Percentiles rank a stretch among this genome's conserved stretches.
Evolutionary conservation across 2,113 vertebrate genomes (phyloP).

Genomic region (Notechis scutatus): DNA sequence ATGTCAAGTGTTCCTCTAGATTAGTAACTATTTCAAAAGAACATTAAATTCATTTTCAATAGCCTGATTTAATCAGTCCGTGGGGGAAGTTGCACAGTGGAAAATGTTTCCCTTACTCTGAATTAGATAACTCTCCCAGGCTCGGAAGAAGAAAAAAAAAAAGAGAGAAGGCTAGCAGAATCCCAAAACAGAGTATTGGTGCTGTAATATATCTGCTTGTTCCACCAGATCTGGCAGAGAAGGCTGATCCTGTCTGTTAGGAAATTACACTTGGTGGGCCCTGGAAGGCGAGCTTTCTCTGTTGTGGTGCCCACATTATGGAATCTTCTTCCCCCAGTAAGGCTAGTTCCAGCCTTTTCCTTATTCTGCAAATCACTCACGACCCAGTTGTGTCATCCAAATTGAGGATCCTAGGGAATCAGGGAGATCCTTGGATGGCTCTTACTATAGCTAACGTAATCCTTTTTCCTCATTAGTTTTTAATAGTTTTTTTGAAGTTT

Average conservation of each 20-base stretch:
- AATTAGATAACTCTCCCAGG: not conserved
- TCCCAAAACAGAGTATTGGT: not conserved
- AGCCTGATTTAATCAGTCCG: not conserved
- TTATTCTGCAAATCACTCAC: too few species aligned
- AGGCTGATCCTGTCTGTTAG: too few species aligned
- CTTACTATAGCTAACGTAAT: not conserved
- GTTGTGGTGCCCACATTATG: too few species aligned
- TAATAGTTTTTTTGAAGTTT: not conserved
- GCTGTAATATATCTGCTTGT: too few species aligned
- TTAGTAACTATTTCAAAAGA: not conserved
- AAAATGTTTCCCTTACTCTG: not conserved
- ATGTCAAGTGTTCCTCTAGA: not conserved
- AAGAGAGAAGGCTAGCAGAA: not conserved
- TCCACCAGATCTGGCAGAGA: too few species aligned
- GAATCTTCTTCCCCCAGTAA: too few species aligned
- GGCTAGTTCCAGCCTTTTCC: too few species aligned
- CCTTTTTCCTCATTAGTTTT: not conserved
- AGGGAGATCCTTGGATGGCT: too few species aligned
- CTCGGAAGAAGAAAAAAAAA: not conserved
- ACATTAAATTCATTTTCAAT: not conserved
- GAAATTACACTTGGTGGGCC: too few species aligned
- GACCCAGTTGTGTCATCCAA: not conserved
- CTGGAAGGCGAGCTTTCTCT: too few species aligned
- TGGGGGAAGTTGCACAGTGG: not conserved
- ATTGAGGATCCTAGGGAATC: not conserved